Conservation (phyloP, 2,888 invertebrate genomes). For the Temnothorax rugatulus region DNA sequence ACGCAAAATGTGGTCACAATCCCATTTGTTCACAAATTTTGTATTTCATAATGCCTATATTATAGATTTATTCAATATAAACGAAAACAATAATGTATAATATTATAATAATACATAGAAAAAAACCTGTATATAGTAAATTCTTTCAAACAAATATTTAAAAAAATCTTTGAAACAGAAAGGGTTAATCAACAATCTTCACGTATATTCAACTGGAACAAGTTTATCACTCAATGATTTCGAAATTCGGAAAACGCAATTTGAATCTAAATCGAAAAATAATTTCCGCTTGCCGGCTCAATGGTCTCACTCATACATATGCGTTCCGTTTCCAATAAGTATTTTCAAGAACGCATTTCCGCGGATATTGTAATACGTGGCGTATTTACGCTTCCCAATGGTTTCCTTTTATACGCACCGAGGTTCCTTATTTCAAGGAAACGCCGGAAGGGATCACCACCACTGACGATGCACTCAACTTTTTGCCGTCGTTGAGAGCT, state of each 20-base stretch:
- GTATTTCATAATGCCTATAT: background rate
- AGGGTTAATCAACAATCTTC: background rate
- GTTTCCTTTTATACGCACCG: slow-evolving; percentile 48
- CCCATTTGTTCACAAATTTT: background rate
- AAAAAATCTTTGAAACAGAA: background rate
- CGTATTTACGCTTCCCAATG: slow-evolving; percentile 27
- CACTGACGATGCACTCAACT: slow-evolving; percentile 57
- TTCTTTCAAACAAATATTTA: background rate
- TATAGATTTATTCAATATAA: background rate
- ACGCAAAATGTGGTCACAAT: background rate
- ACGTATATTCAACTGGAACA: background rate
- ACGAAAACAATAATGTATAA: background rate
- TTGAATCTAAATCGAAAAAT: slow-evolving; percentile 16
- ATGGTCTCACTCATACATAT: background rate
- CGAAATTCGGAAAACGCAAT: background rate
- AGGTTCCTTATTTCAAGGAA: slow-evolving; percentile 57
- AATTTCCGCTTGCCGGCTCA: slow-evolving; percentile 4
- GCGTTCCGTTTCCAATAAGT: background rate
- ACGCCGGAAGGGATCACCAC: slow-evolving; percentile 53
- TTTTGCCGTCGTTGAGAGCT: slow-evolving; percentile 51
- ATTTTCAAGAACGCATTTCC: slow-evolving; percentile 30
- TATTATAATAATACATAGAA: background rate
- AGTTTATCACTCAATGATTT: slow-evolving; percentile 1
- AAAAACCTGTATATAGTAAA: background rate
- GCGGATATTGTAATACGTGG: slow-evolving; percentile 28